Conservation (phyloP, 2,113 vertebrate species). For the Cariama cristata region DNA sequence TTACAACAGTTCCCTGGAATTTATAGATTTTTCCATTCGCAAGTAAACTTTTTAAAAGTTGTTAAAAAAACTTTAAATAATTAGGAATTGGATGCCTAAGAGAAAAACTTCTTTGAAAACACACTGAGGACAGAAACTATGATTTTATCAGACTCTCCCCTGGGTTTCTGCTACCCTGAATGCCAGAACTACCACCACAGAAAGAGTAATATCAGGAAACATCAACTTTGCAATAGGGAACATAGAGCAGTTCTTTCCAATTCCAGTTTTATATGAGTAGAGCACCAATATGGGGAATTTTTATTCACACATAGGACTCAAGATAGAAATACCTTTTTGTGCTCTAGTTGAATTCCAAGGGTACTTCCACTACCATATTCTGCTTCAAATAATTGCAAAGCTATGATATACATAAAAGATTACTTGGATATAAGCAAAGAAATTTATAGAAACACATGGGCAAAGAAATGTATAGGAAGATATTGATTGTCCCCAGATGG, state of each 20-base stretch:
- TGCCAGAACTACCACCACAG: conserved; percentile 24
- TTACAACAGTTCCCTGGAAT: conserved; percentile 55
- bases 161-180: neutral
- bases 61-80: conserved; percentile 20
- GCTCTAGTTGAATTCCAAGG: neutral
- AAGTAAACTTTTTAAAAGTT: conserved; percentile 43
- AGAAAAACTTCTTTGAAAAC: conserved; percentile 47
- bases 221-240: neutral
- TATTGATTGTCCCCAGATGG: neutral
- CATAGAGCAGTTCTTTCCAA: conserved; percentile 19
- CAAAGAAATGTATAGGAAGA: neutral
- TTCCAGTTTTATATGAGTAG: neutral
- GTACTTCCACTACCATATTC: neutral
- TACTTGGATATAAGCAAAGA: neutral
- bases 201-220: conserved; percentile 35
- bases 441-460: neutral
- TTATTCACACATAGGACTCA: neutral
- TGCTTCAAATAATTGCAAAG: neutral
- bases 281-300: neutral
- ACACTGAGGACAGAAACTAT: neutral
- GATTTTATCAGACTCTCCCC: conserved; percentile 3
- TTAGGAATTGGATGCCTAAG: conserved; percentile 15
- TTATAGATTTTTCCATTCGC: conserved; percentile 62
- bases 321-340: neutral
- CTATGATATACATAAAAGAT: neutral